Conservation (phyloP, 1,140 invertebrate species). For the Agraylea sexmaculata region DNA sequence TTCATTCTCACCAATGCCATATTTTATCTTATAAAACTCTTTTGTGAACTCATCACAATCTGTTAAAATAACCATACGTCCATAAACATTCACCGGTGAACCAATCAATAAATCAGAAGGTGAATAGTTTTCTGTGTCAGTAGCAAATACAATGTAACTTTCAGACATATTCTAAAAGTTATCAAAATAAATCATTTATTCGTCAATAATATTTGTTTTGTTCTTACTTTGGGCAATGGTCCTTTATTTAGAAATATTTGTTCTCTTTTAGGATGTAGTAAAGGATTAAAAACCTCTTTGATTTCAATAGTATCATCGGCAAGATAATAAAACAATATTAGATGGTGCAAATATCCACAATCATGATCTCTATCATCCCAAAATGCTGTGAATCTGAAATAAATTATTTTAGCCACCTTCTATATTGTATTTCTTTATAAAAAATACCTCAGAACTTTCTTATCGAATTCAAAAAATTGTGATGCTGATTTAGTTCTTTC, state of each 20-base stretch:
- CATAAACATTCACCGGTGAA: constrained; percentile 64
- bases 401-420: constrained; percentile 24
- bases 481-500: constrained; percentile 20
- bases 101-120: constrained; percentile 67
- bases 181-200: constrained; percentile 21
- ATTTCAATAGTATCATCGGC: constrained; percentile 85
- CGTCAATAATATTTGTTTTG: background rate
- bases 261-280: constrained; percentile 56
- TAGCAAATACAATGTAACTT: constrained; percentile 30
- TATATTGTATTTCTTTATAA: too few relatives aligned
- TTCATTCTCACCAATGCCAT: constrained; percentile 30
- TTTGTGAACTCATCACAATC: constrained; percentile 81
- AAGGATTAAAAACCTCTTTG: constrained; percentile 56
- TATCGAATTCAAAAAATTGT: constrained; percentile 66
- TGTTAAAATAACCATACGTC: constrained; percentile 65
- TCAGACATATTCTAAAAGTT: constrained; percentile 29
- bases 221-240: constrained; percentile 63
- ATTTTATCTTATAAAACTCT: constrained; percentile 66
- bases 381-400: constrained; percentile 65
- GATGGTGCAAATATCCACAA: constrained; percentile 59
- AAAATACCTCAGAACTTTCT: constrained; percentile 51
- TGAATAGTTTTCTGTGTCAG: constrained; percentile 25
- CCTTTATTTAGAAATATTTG: constrained; percentile 60
- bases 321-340: constrained; percentile 73
- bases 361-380: constrained; percentile 76